A percentile compares a stretch with the other conserved stretches of the same genome.
These are phyloP conservation scores for Tubiluchus corallicola DNA, from an alignment of 2,888 invertebrate species.

Conservation along the genomic window DNA sequence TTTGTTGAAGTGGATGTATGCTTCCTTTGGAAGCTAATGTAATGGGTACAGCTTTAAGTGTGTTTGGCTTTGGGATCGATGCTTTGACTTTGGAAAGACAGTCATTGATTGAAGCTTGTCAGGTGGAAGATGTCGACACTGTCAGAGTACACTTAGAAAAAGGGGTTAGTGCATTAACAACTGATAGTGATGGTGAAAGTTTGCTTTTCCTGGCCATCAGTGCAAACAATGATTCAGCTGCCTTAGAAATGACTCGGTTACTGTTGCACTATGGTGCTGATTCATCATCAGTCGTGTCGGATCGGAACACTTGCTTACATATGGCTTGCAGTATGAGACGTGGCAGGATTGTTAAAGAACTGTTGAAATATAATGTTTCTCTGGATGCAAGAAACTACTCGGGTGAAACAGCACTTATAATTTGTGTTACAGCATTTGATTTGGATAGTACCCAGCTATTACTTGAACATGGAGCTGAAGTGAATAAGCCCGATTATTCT, in stretches of 20 bases:
- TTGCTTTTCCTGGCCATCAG: neutral
- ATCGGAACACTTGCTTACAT: neutral
- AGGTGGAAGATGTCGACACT: neutral
- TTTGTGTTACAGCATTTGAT: neutral
- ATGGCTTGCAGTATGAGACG: neutral
- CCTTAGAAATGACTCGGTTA: neutral
- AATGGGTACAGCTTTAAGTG: neutral
- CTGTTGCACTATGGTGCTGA: neutral
- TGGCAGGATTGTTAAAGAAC: neutral
- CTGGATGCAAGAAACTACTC: neutral
- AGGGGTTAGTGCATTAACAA: neutral
- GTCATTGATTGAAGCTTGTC: neutral
- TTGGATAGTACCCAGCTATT: neutral
- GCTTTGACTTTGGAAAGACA: too few relatives aligned
- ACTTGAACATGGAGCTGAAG: neutral
- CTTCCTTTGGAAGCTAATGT: too few relatives aligned
- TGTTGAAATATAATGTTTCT: neutral
- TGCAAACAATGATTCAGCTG: neutral
- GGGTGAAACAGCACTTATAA: neutral
- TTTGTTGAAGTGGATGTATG: too few relatives aligned
- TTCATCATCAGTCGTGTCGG: neutral
- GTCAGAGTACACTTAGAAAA: neutral
- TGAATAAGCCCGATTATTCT: neutral
- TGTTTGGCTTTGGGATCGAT: neutral
- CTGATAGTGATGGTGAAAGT: neutral